Evolutionary conservation across 2,888 invertebrate genomes (phyloP), one percentile per base, ranked within the genome.

Genomic region (Aelia acuminata): DNA sequence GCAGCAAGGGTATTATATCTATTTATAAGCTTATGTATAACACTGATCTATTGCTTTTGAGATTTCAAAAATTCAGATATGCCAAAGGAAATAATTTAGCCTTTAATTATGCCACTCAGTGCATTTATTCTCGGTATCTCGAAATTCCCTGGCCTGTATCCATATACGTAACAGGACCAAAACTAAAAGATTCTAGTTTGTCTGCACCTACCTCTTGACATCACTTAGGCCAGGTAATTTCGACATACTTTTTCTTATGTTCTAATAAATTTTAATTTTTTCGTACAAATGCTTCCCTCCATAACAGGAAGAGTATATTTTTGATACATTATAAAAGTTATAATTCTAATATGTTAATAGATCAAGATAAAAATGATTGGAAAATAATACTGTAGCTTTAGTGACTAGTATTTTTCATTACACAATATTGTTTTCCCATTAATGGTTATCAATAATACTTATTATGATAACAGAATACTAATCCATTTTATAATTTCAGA

Each of bases 111-210:
- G 39, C 48, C 70, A 87, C 70, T 43, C 47, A n/a, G 63, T 87
- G 87, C 87, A 87, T 87, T 87, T 87, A 87, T 87, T 63, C n/a
- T 57, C 26, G 48, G 31, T 80, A 26, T 48, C 53, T 87, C 48
- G 31, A 87, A 87, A 57, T 75, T 84, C 43, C 43, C 53, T 87
- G 84, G 84, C 50, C 87, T 87, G 87, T 84, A 87, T 50, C 87
- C 39, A 87, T 87, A 87, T 87, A 87, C 87, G 87, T 87, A 87
- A 87, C 43, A 87, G 87, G 87, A 87, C 87, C 87, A 87, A 87
- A 87, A 49, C 87, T 70, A 87, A 86, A 87, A 8, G 57, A 75
- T 87, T 47, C 35, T 87, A 75, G 57, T 49, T 87, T 87, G 80
- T 48, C 48, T 31, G 48, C 80, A 87, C 43, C 75, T 87, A 87